Percentiles rank a stretch among this genome's conserved stretches.
These are phyloP conservation scores for Hydropotes inermis DNA, from an alignment of 2,113 vertebrate species.

Conservation along the genomic window DNA sequence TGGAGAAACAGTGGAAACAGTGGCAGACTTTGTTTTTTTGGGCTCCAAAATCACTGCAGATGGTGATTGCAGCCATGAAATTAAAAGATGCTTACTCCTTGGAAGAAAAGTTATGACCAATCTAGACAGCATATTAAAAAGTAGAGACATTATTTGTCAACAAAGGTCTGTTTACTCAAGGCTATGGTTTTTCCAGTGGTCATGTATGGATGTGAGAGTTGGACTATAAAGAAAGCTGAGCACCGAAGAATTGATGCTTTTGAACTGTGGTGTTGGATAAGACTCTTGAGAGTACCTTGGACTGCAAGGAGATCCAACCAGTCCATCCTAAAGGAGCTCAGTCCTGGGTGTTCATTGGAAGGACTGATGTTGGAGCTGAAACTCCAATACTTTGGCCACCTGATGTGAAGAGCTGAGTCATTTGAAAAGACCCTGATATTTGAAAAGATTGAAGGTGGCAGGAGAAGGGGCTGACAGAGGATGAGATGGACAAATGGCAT, in stretches of 20 bases:
- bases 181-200: no score
- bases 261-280: neutral
- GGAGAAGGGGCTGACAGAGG: neutral
- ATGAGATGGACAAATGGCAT: neutral
- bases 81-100: no score
- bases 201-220: no score
- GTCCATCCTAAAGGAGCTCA: neutral
- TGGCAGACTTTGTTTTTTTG: rapidly evolving
- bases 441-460: neutral
- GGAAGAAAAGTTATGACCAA: no score
- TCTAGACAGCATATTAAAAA: no score
- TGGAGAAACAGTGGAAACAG: no score
- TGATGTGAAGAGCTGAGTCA: neutral
- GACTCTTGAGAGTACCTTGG: neutral
- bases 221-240: no score
- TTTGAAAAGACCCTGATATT: neutral
- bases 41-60: no score
- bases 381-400: neutral
- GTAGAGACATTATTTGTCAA: no score
- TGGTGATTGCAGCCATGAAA: no score
- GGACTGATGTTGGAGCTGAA: neutral
- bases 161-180: no score
- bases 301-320: neutral
- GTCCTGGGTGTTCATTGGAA: neutral
- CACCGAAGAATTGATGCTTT: rapidly evolving